phyloP scores from a whole-genome alignment of 2,888 invertebrate genomes.

The Drosophila kokeensis region DNA sequence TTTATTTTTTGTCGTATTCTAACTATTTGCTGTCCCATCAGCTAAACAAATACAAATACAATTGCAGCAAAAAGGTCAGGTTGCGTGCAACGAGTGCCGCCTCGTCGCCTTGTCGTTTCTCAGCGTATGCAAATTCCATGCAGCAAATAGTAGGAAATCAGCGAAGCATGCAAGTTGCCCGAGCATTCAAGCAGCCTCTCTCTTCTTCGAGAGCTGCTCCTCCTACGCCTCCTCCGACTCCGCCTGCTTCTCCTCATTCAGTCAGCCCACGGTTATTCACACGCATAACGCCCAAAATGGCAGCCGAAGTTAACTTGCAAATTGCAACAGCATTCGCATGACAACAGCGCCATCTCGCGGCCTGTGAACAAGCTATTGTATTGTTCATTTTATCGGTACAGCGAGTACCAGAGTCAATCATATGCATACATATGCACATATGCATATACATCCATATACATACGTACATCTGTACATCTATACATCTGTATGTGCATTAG shows the following conservation, averaged over 20 bases:
- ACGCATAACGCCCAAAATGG: constrained; percentile 66
- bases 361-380: constrained; percentile 49
- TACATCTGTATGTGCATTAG: not conserved
- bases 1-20: not conserved
- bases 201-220: not conserved
- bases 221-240: too few species aligned
- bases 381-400: constrained; percentile 33
- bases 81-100: constrained; percentile 25
- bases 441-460: not conserved
- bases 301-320: constrained; percentile 38
- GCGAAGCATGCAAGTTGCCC: constrained; percentile 57
- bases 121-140: constrained; percentile 44
- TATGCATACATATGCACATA: not conserved
- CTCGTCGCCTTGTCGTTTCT: constrained; percentile 18
- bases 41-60: constrained; percentile 2
- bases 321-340: constrained; percentile 50
- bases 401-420: constrained; percentile 7
- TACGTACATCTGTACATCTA: not conserved
- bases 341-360: constrained; percentile 54
- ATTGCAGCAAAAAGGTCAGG: constrained; percentile 43
- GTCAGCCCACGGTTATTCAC: constrained; percentile 39
- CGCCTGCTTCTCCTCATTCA: not conserved
- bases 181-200: constrained; percentile 24
- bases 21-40: constrained; percentile 7
- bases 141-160: constrained; percentile 50